These are phyloP conservation scores for Phylloscopus whistleri DNA, from an alignment of 2,113 vertebrate genomes.

Conservation along the genomic window DNA sequence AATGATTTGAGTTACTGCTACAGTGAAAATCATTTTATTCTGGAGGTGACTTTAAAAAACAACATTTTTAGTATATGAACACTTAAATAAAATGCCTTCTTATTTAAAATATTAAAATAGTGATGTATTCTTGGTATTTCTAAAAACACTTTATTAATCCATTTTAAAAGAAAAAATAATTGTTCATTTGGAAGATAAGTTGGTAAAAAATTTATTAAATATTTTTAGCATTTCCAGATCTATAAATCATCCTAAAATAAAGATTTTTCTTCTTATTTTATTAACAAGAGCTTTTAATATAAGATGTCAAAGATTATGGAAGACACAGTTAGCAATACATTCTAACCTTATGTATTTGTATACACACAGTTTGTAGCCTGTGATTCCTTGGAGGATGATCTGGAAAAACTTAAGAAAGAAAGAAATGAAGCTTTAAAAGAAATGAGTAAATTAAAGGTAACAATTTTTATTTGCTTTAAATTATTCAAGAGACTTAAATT, in stretches of 20 bases:
- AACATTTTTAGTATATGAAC: neutral
- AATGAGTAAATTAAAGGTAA: slow-evolving; percentile 85
- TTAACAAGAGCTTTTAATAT: neutral
- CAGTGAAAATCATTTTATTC: neutral
- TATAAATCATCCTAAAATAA: neutral
- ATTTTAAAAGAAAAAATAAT: neutral
- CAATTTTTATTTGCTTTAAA: neutral
- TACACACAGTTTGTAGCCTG: slow-evolving; percentile 69
- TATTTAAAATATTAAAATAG: neutral
- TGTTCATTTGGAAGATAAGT: neutral
- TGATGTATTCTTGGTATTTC: neutral
- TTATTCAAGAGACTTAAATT: neutral
- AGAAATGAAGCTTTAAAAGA: slow-evolving; percentile 83
- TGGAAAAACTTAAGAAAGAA: slow-evolving; percentile 81
- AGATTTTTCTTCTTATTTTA: neutral
- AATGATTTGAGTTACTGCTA: neutral
- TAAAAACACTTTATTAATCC: neutral
- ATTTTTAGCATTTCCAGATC: neutral
- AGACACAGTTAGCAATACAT: neutral
- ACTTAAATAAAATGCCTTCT: neutral
- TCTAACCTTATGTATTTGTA: neutral
- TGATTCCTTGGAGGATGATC: slow-evolving; percentile 78
- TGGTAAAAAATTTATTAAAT: neutral
- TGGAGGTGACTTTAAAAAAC: neutral
- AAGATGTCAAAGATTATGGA: neutral